Evolutionary conservation across 1,140 invertebrate species (phyloP).

Genomic region (Arion vulgaris): DNA sequence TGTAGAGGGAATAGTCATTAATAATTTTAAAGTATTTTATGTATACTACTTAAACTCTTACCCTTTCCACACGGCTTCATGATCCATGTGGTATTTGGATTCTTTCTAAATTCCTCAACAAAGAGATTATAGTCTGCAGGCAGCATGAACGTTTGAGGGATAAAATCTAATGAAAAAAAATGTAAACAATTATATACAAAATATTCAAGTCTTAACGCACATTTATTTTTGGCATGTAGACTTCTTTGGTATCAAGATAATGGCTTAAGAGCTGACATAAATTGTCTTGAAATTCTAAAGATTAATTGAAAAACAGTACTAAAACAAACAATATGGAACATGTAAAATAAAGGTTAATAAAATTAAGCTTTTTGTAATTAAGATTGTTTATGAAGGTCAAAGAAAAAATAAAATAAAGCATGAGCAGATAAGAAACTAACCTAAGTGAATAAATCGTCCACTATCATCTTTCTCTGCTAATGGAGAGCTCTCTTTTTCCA

Average conservation of each 20-base stretch:
- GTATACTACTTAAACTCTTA: conserved; percentile 31
- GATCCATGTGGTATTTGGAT: conserved; percentile 94
- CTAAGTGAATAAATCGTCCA: conserved; percentile 77
- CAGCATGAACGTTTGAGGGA: conserved; percentile 92
- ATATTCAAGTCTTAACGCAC: no score
- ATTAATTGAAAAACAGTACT: no score
- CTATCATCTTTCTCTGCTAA: conserved; percentile 84
- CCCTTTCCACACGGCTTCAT: conserved; percentile 93
- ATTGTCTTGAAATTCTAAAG: no score
- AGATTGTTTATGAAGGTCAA: background rate
- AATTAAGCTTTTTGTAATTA: no score
- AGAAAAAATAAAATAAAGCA: background rate
- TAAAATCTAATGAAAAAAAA: conserved; percentile 79
- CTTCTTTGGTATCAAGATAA: no score
- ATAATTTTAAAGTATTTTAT: no score
- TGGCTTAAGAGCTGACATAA: no score
- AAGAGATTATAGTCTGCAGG: conserved; percentile 96
- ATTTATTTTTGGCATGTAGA: no score
- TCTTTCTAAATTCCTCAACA: conserved; percentile 92
- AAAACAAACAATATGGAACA: no score
- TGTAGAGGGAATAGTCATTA: no score
- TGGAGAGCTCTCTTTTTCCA: conserved; percentile 90
- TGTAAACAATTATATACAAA: background rate
- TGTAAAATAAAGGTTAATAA: no score
- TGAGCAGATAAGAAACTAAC: conserved; percentile 72